Evolutionary conservation across 2,797 vertebrate genomes (phyloP), one percentile per base, ranked within the genome.

Genomic region (Sebastes itinus): DNA sequence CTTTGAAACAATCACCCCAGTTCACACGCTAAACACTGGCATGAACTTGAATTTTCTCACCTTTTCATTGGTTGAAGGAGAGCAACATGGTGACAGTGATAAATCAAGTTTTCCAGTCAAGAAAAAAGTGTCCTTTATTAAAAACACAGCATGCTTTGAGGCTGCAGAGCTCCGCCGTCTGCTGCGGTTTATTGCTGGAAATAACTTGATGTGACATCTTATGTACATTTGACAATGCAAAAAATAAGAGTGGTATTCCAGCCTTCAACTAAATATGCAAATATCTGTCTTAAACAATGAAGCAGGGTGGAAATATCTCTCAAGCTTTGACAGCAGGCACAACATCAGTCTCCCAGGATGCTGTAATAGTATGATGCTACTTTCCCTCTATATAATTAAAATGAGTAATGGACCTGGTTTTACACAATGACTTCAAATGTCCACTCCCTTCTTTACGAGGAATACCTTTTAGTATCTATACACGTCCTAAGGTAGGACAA

Each of bases 1-100:
- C 95, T 95, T 94, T 94, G 92, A 80, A 67, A 70, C 62, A 23
- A 49, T 94, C 76, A 49, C 77, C 77, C 80, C 88, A 92, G 56
- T 20, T 56, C 55, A n/a, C 18, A 38, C 28, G 27, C 12, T 18
- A 25, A 62, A 13, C 22, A 33, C 46, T 42, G 35, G 12, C 20
- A 2, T 46, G n/a, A 16, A 42, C 7, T 33, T 8, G 7, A 0
- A 42, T 25, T 42, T 54, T 54, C 20, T 25, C n/a, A 63, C 8
- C 9, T 58, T 52, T 18, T 73, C 10, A 35, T 54, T 23, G 8
- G n/a, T 25, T 42, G 38, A 16, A 6, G 10, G 3, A 52, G 7
- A 54, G 27, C 4, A 49, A 20, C 1, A 5, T 3, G 54, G 5
- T 12, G 2, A 23, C 20, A 25, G 30, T 14, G 25, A 28, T 2